A percentile compares a stretch with the other conserved stretches of the same genome.
Evolutionary conservation across 2,797 vertebrate species (phyloP).

Genomic region (Pogonophryne albipinna): DNA sequence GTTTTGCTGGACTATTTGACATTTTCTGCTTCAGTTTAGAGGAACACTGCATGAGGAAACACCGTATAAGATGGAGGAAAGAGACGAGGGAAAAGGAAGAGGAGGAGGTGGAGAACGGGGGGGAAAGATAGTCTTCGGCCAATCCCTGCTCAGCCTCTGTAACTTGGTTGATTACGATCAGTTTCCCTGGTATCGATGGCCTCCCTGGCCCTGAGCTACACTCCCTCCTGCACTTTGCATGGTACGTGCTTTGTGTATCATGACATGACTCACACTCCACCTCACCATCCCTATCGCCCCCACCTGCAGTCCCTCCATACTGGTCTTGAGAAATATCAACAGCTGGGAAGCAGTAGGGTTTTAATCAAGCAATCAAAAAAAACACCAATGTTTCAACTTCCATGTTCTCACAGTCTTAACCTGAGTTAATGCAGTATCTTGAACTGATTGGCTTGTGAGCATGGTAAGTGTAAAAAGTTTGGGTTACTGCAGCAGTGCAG

Average conservation of each 20-base stretch:
- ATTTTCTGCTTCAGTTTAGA: slow-evolving; percentile 39
- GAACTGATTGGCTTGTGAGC: slow-evolving; percentile 38
- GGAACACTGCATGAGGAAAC: slow-evolving; percentile 49
- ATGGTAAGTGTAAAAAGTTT: slow-evolving; percentile 61
- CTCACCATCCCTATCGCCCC: slow-evolving; percentile 53
- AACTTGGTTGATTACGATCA: slow-evolving; percentile 90
- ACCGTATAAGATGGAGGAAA: slow-evolving; percentile 64
- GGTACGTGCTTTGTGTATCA: slow-evolving; percentile 88
- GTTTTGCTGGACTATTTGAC: slow-evolving; percentile 45
- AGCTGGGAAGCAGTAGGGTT: slow-evolving; percentile 56
- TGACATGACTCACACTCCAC: slow-evolving; percentile 78
- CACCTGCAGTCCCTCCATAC: slow-evolving; percentile 60
- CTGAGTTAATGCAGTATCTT: slow-evolving; percentile 47
- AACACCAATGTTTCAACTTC: slow-evolving; percentile 35
- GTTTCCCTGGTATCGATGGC: slow-evolving; percentile 88
- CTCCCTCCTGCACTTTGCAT: slow-evolving; percentile 85
- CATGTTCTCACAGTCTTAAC: slow-evolving; percentile 30
- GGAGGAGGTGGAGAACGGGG: slow-evolving; percentile 64
- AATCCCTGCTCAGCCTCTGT: slow-evolving; percentile 85
- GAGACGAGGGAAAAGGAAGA: slow-evolving; percentile 45
- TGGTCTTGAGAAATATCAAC: slow-evolving; percentile 74
- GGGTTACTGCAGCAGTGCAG: slow-evolving; percentile 66
- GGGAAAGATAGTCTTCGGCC: slow-evolving; percentile 78
- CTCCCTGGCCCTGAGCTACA: slow-evolving; percentile 86
- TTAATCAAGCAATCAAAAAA: slow-evolving; percentile 45